Base-by-base conservation (phyloP, 64 coral and sea anemone genomes). In the Anthopleura sola region DNA sequence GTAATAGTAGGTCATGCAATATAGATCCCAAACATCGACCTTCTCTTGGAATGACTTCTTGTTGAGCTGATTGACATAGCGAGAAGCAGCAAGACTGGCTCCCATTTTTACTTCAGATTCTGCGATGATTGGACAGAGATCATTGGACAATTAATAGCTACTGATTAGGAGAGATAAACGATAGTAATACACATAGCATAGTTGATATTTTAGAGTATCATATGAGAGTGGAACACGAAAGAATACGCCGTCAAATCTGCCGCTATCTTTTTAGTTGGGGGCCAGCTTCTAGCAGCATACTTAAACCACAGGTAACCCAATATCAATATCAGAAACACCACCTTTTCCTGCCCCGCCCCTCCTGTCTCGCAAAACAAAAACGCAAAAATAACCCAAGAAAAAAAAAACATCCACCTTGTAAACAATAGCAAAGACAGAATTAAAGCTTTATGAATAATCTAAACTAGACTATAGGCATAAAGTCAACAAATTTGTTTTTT, bases 1-100 rank as follows among this genome's bases (percentile, higher is more conserved):
- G 55, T 83, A 83, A 37, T 83, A 83, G 82, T 83, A 83, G 6
- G 82, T 83, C 82, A 83, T 58, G 55, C 82, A 83, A 28, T n/a
- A 83, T 11, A 83, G 47, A 16, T 83, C 82, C 82, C 82, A 83
- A 21, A 60, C 58, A 20, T 83, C 82, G 3, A 36, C 34, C 29
- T 20, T 60, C 47, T 83, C 82, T 56, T 83, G 82, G 16, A 33
- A 83, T 32, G 82, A 83, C 51, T 83, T 83, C 49, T 60, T 83
- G 50, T 56, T 83, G 12, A 36, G 32, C 5, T 49, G 80, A 31
- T 49, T 36, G 12, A 51, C 46, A 56, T 53, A 83, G 13, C 80
- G 37, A 10, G 53, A 56, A 3, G 80, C 80, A 39, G 80, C 53
- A 31, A 83, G 40, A 23, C 80, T 83, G 40, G 38, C 80, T 53